Conservation (phyloP, 64 coral and sea anemone genomes). For the Dendronephthya gigantea region DNA sequence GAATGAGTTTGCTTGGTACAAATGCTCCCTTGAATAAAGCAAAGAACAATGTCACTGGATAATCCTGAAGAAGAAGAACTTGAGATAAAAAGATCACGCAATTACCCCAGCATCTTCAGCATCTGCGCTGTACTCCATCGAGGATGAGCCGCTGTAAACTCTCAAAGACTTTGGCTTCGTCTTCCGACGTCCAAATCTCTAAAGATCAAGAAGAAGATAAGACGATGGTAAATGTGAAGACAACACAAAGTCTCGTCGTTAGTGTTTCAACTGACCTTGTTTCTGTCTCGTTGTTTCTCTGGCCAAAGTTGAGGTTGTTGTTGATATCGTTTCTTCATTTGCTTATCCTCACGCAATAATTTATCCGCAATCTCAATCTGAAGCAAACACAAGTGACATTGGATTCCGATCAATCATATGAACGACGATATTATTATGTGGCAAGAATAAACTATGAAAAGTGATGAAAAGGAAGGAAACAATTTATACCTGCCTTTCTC, state of each 20-base stretch:
- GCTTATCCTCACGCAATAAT: conserved; percentile 50
- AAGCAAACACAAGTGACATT: not conserved
- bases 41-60: not conserved
- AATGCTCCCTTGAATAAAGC: conserved; percentile 38
- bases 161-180: not conserved
- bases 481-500: conserved; percentile 58
- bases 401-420: not conserved
- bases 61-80: too few relatives aligned
- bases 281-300: conserved; percentile 54
- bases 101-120: conserved; percentile 77
- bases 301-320: conserved; percentile 73
- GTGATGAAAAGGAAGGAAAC: not conserved
- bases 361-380: conserved; percentile 73
- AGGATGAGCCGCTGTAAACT: conserved; percentile 70
- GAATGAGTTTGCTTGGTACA: conserved; percentile 51
- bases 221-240: not conserved
- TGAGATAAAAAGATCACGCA: not conserved
- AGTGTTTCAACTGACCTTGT: conserved; percentile 41
- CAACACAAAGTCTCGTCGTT: too few relatives aligned
- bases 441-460: not conserved
- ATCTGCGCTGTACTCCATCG: conserved; percentile 94
- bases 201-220: not conserved
- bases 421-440: not conserved
- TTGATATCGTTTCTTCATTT: conserved; percentile 69
- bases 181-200: conserved; percentile 7